Conservation (phyloP, 2,113 vertebrate species). For the Aldabrachelys gigantea region DNA sequence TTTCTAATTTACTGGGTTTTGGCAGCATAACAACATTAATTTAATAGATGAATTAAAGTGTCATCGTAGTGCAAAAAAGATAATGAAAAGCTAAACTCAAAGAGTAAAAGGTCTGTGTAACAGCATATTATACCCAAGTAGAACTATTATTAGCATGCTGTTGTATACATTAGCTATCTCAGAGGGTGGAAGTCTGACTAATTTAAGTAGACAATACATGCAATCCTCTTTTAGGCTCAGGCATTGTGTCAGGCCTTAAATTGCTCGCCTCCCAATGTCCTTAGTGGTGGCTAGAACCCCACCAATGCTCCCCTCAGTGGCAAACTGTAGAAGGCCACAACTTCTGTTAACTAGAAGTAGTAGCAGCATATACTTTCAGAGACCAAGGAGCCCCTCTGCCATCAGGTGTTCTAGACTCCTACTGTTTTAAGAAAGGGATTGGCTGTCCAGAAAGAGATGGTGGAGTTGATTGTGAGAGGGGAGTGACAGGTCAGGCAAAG, state of each 20-base stretch:
- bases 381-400: not conserved
- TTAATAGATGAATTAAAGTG: not conserved
- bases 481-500: not conserved
- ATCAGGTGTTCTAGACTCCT: not conserved
- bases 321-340: not conserved
- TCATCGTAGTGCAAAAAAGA: not conserved
- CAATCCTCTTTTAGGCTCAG: rapidly evolving
- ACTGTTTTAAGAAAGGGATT: not conserved
- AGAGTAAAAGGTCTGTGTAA: not conserved
- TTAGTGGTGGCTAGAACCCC: not conserved
- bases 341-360: not conserved
- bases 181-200: slow-evolving; percentile 61
- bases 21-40: not conserved
- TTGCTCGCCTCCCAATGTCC: too few species aligned
- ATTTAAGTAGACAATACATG: not conserved
- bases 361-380: not conserved
- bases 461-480: not conserved
- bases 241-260: not conserved
- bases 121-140: not conserved
- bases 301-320: not conserved
- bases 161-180: slow-evolving; percentile 8
- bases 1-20: not conserved
- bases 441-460: not conserved
- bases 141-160: slow-evolving; percentile 32
- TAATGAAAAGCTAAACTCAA: slow-evolving; percentile 7